Evolutionary conservation across 2,888 invertebrate genomes (phyloP).

Genomic region (Drosophila formosana): DNA sequence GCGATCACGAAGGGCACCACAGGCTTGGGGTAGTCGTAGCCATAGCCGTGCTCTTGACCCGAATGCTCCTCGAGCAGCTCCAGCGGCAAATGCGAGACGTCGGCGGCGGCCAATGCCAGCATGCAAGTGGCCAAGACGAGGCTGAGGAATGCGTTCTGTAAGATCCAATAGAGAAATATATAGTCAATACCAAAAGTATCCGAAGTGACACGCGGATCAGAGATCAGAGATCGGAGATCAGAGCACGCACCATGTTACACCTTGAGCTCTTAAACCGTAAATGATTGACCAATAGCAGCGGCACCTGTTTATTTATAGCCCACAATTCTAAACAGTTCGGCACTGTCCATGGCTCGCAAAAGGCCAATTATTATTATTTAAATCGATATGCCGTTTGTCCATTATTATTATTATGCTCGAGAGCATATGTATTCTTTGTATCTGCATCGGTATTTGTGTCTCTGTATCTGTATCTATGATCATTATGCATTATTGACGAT

Average conservation of each 20-base stretch:
- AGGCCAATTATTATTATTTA: conserved; percentile 80
- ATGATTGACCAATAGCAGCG: conserved; percentile 58
- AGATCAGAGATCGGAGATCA: conserved; percentile 7
- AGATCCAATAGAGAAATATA: background rate
- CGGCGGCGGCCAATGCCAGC: conserved; percentile 63
- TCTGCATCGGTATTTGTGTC: conserved; percentile 34
- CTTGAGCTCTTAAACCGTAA: conserved; percentile 69
- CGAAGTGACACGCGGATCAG: background rate
- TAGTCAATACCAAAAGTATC: background rate
- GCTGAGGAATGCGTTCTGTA: conserved; percentile 62
- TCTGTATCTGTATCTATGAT: conserved; percentile 19
- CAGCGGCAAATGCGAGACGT: conserved; percentile 76
- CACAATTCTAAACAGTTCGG: conserved; percentile 69
- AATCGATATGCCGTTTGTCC: conserved; percentile 59
- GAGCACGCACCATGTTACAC: conserved; percentile 67
- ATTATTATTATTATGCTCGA: conserved; percentile 36
- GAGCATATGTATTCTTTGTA: conserved; percentile 46
- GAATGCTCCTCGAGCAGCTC: conserved; percentile 36
- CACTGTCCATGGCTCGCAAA: conserved; percentile 65
- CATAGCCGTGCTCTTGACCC: conserved; percentile 61
- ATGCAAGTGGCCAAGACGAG: conserved; percentile 54
- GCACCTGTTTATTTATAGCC: conserved; percentile 72
- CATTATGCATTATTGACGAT: conserved; percentile 48
- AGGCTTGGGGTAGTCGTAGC: conserved; percentile 77
- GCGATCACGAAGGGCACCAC: conserved; percentile 64